Percentiles rank a stretch among this genome's conserved stretches.
Evolutionary conservation across 2,113 vertebrate species (phyloP).

Genomic region (Rhipidura dahli): DNA sequence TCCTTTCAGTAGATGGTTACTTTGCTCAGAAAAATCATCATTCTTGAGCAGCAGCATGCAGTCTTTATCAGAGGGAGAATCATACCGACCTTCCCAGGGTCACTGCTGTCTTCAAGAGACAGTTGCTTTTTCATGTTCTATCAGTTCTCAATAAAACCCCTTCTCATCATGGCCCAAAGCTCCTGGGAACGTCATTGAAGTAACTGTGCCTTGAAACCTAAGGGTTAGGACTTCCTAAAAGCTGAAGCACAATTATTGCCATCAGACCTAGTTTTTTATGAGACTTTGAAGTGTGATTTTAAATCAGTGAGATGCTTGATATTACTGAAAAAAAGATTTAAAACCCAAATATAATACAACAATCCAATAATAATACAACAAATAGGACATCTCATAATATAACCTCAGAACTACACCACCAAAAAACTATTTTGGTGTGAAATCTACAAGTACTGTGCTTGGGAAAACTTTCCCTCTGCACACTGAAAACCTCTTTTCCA

Average conservation of each 20-base stretch:
- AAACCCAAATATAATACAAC: background rate
- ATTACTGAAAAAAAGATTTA: background rate
- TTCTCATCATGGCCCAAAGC: background rate
- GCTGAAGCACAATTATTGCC: background rate
- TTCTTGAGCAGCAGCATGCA: background rate
- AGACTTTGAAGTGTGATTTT: background rate
- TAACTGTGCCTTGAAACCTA: background rate
- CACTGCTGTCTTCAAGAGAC: background rate
- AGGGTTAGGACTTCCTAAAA: background rate
- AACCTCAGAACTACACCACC: background rate
- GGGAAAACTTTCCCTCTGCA: background rate
- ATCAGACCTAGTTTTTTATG: background rate
- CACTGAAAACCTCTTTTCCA: background rate
- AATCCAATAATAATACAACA: background rate
- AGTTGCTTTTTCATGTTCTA: background rate
- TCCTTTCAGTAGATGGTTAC: background rate
- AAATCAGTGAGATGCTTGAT: background rate
- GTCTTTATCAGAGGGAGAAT: background rate
- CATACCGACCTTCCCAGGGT: background rate
- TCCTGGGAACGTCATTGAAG: background rate
- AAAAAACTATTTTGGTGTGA: background rate
- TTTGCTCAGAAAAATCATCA: background rate
- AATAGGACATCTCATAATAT: background rate
- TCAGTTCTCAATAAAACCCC: background rate
- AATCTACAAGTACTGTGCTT: background rate